Evolutionary conservation across 1,140 invertebrate genomes (phyloP).

Genomic region (Zaprionus ornatus): DNA sequence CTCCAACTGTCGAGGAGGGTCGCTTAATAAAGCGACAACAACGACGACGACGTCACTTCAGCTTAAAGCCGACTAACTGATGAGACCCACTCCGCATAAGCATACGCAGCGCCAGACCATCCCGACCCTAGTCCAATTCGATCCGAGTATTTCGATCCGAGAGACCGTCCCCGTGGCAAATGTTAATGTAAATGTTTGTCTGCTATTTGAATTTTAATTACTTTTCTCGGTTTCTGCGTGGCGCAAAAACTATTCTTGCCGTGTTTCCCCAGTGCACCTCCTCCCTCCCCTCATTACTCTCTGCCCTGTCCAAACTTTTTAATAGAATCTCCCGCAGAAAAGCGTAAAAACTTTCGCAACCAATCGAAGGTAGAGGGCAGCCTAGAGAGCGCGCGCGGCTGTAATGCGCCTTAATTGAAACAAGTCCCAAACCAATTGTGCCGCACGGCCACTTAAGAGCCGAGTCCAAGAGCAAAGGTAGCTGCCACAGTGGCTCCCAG

Average conservation of each 20-base stretch:
- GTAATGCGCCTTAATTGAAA: slow-evolving; percentile 83
- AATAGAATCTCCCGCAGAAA: slow-evolving; percentile 68
- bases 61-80: slow-evolving; percentile 50
- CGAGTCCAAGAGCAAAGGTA: slow-evolving; percentile 49
- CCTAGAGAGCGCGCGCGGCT: slow-evolving; percentile 27
- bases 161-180: slow-evolving; percentile 51
- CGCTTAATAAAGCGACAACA: slow-evolving; percentile 35
- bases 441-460: slow-evolving; percentile 68
- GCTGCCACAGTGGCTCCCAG: slow-evolving; percentile 64
- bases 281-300: slow-evolving; percentile 11
- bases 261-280: background rate
- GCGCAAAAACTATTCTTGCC: slow-evolving; percentile 64
- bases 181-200: slow-evolving; percentile 82
- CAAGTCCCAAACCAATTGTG: slow-evolving; percentile 81
- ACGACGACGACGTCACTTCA: slow-evolving; percentile 27
- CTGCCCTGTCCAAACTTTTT: slow-evolving; percentile 63
- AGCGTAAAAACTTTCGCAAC: slow-evolving; percentile 71
- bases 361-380: slow-evolving; percentile 57
- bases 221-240: slow-evolving; percentile 66
- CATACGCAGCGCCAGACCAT: background rate
- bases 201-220: slow-evolving; percentile 83
- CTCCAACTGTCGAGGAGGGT: slow-evolving; percentile 13
- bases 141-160: background rate
- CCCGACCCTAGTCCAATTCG: background rate
- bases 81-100: slow-evolving; percentile 1